Base-by-base conservation (phyloP, 92 coral and sea anemone species). In the Siderastrea radians region DNA sequence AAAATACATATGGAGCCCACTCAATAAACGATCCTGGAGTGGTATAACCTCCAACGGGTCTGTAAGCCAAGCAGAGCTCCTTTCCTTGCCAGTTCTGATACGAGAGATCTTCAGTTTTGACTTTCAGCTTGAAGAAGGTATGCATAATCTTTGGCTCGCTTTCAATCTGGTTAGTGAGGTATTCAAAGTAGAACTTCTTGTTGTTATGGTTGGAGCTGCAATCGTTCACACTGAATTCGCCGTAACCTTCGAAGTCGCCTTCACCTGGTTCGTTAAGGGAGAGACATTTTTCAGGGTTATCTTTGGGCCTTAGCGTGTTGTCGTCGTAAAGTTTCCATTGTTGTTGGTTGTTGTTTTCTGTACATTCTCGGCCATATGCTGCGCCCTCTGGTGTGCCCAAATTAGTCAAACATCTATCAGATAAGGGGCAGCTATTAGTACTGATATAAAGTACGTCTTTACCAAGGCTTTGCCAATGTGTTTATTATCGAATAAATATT, bases 161-260 rank as follows among this genome's bases (percentile, higher is more conserved):
- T 47, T 17, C 49, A 3, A 3, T 26, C 68, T 77, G 70, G 1
- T 77, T 49, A 49, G 68, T 77, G 68, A 77, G 47, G 52, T 55
- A 57, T 19, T 77, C 68, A 68, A 77, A 77, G 0, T 26, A 57
- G 59, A 78, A 79, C 61, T 52, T 65, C 74, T 79, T 79, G 84
- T 79, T 79, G 7, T 13, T 60, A 66, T 65, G 49, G 62, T 13
- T 65, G n/a, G 61, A 49, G 49, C 49, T 65, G 59, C 84, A 79
- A 62, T 74, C 74, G 6, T 65, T 48, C 48, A 79, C 84, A 8
- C 50, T 64, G 9, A 50, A 79, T 26, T 26, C 38, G 38, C 86
- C 86, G 46, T 38, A 53, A 26, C 38, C 38, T 26, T 26, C 46
- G 46, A 5, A 0, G 11, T 48, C 43, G 38, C 64, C 72, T 10